A percentile compares a stretch with the other conserved stretches of the same genome.
Evolutionary conservation across 2,113 vertebrate species (phyloP).

Genomic region (Castor canadensis): DNA sequence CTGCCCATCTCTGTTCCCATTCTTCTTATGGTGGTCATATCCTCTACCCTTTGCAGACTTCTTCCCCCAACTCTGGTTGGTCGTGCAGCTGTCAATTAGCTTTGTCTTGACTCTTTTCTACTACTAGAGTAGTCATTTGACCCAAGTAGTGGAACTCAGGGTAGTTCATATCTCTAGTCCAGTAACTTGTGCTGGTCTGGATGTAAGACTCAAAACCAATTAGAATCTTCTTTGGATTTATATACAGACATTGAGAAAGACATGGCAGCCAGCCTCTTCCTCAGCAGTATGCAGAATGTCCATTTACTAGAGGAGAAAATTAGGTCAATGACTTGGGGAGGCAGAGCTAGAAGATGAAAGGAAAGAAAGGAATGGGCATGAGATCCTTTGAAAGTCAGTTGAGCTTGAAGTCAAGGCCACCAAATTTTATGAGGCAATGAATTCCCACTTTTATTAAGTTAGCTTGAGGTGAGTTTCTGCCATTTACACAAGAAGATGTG

Average conservation of each 20-base stretch:
- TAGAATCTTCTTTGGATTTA: background rate
- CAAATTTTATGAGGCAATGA: background rate
- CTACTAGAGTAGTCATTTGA: background rate
- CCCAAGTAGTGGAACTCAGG: background rate
- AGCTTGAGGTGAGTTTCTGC: background rate
- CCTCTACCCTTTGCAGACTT: background rate
- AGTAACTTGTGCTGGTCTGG: background rate
- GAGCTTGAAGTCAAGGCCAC: background rate
- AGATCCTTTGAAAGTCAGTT: background rate
- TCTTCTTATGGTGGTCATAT: background rate
- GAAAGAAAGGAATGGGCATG: background rate
- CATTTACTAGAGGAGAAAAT: background rate
- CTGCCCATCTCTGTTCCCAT: background rate
- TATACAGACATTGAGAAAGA: background rate
- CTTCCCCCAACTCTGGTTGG: background rate
- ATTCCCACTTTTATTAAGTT: background rate
- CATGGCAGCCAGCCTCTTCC: background rate
- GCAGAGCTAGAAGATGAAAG: background rate
- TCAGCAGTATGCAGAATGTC: background rate
- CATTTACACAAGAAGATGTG: background rate
- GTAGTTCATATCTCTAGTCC: background rate
- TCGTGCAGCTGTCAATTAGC: background rate
- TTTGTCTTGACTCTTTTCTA: background rate
- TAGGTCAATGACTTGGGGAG: background rate
- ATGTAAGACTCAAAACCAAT: background rate